Base-by-base conservation (phyloP, 2,113 vertebrate species). In the Psilopogon haemacephalus region DNA sequence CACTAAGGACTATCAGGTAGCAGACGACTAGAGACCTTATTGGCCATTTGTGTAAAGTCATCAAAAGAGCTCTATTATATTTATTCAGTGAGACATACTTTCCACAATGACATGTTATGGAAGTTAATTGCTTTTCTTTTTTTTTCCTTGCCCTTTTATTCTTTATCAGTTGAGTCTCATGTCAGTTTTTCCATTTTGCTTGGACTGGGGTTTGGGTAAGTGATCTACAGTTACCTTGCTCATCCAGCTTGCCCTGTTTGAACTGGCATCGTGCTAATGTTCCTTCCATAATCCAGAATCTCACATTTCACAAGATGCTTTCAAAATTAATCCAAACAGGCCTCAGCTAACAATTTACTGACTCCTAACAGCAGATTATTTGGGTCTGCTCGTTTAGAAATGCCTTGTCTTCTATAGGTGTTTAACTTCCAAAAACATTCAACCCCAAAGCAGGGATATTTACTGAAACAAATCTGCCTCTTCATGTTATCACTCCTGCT, bases 171-270 rank as follows among this genome's bases (percentile, higher is more conserved):
- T 77, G 40, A 74, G 13, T 77, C 40, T 12, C 30, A 5, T 94
- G 84, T 90, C 55, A 94, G 50, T 82, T 92, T 95, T 96, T 95
- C 90, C 94, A 96, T 94, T 96, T 89, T 79, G 38, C 74, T 94
- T 84, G 89, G 77, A 93, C 71, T 70, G 50, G 37, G 6, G 40
- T 70, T 94, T 1, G 5, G 69, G 72, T 93, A 60, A 85, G 59
- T 59, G 77, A 89, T 84, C 86, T 90, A 7, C 37, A 86, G 54
- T 85, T 89, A 94, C 89, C 90, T 92, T 82, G 94, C 78, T 93
- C 95, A 92, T 94, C 94, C 90, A 92, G 88, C 86, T 83, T 92
- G 55, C 86, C 71, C 84, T 94, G 77, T 95, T 94, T 90, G 86
- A 86, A 90, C 94, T 93, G 90, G 77, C 84, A 73, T 67, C 1